A percentile compares a stretch with the other conserved stretches of the same genome.
Conservation (phyloP, 2,797 vertebrate genomes). For the Channa striata region DNA sequence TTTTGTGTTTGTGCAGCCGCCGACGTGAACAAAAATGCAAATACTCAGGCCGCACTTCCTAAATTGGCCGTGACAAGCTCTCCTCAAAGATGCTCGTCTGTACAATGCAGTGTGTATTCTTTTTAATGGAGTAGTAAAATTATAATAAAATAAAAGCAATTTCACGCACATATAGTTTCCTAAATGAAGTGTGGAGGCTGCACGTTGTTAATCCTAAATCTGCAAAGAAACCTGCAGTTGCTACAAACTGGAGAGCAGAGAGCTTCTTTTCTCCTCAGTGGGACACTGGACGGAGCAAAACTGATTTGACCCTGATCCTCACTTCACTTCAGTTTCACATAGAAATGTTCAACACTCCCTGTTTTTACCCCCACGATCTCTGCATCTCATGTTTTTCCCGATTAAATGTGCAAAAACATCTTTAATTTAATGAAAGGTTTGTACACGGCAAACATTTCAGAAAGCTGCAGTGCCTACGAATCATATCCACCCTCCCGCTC, state of each 20-base stretch:
- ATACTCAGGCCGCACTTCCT: neutral
- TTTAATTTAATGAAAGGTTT: no score
- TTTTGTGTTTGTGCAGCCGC: conserved; percentile 5
- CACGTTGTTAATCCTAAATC: neutral
- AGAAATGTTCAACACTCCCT: conserved; percentile 1
- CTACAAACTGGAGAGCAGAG: neutral
- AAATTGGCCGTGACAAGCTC: neutral
- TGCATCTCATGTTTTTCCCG: neutral
- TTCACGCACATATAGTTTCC: no score
- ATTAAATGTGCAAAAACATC: neutral
- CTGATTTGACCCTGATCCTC: conserved; percentile 51
- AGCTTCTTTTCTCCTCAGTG: neutral
- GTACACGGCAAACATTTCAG: no score
- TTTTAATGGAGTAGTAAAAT: no score
- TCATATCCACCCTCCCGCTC: no score
- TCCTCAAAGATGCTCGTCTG: neutral
- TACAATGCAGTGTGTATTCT: no score
- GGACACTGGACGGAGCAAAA: conserved; percentile 13
- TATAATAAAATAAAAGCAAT: no score
- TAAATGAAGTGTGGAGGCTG: neutral
- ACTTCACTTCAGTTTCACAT: neutral
- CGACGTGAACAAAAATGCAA: conserved; percentile 12
- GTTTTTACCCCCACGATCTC: neutral
- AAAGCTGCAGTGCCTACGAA: no score
- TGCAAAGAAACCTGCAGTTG: neutral